Evolutionary conservation across 2,113 vertebrate genomes (phyloP).

Genomic region (Malurus cyaneus): DNA sequence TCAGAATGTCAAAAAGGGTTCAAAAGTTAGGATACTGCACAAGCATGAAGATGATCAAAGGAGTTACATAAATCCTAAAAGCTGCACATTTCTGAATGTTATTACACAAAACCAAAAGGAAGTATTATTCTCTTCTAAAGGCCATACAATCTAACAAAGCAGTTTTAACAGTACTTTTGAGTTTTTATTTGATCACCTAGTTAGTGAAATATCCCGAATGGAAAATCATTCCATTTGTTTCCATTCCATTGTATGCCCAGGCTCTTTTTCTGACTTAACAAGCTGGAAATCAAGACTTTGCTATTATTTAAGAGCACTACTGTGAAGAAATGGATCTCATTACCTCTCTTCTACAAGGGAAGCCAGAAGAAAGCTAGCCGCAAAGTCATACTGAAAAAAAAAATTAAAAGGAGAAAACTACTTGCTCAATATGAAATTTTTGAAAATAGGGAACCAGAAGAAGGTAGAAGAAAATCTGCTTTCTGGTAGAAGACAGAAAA

Average conservation of each 20-base stretch:
- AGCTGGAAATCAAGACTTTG: background rate
- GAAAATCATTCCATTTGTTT: background rate
- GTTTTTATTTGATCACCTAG: background rate
- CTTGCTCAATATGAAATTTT: background rate
- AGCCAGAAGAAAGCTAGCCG: background rate
- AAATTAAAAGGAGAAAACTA: background rate
- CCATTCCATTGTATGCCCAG: background rate
- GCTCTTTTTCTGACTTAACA: background rate
- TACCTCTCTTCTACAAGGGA: background rate
- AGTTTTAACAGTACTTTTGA: background rate
- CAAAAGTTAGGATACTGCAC: background rate
- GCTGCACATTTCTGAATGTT: background rate
- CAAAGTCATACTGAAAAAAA: background rate
- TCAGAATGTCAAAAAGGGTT: background rate
- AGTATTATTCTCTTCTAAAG: background rate
- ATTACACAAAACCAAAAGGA: background rate
- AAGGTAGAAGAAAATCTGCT: background rate
- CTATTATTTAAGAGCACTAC: background rate
- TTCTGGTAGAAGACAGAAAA: background rate
- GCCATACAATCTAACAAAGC: background rate
- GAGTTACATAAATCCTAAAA: background rate
- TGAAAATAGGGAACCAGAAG: background rate
- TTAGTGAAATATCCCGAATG: background rate
- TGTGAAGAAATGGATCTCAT: fast-evolving
- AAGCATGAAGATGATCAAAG: background rate